A percentile compares a stretch with the other conserved stretches of the same genome.
These are phyloP conservation scores for Ctenodactylus gundi DNA, from an alignment of 2,113 vertebrate species.

Conservation along the genomic window DNA sequence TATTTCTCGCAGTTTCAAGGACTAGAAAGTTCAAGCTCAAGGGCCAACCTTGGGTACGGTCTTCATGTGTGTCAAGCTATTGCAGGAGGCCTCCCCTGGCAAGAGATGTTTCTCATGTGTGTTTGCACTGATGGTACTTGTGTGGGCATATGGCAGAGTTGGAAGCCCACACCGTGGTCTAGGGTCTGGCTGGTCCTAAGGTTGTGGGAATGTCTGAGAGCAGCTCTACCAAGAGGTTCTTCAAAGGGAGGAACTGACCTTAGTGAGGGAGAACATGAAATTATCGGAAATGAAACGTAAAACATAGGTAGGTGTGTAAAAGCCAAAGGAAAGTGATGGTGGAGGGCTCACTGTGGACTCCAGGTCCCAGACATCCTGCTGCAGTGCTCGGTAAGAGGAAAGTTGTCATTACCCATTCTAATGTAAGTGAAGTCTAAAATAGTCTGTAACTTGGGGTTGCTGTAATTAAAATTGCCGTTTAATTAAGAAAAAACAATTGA, in stretches of 20 bases:
- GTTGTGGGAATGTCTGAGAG: not conserved
- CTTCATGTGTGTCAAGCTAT: not conserved
- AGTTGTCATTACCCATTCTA: not conserved
- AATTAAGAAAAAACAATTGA: constrained; percentile 30
- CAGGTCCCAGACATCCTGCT: not conserved
- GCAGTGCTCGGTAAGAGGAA: not conserved
- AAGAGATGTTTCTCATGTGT: not conserved
- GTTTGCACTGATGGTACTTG: not conserved
- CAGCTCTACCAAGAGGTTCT: not conserved
- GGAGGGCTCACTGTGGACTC: not conserved
- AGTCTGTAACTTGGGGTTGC: not conserved
- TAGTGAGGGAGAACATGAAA: not conserved
- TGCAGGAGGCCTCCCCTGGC: not conserved
- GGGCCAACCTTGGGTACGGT: not conserved
- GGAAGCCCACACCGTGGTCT: not conserved
- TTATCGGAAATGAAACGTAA: not conserved
- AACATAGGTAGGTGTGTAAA: not conserved
- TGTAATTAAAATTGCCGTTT: constrained; percentile 42
- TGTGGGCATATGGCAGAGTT: not conserved
- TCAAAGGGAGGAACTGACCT: not conserved
- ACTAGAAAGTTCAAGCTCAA: not conserved
- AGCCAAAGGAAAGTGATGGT: not conserved
- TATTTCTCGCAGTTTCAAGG: not conserved
- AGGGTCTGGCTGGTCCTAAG: not conserved
- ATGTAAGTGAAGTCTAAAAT: constrained; percentile 8